Evolutionary conservation across 2,797 vertebrate species (phyloP), one percentile per base, ranked within the genome.

Genomic region (Bovichtus variegatus): DNA sequence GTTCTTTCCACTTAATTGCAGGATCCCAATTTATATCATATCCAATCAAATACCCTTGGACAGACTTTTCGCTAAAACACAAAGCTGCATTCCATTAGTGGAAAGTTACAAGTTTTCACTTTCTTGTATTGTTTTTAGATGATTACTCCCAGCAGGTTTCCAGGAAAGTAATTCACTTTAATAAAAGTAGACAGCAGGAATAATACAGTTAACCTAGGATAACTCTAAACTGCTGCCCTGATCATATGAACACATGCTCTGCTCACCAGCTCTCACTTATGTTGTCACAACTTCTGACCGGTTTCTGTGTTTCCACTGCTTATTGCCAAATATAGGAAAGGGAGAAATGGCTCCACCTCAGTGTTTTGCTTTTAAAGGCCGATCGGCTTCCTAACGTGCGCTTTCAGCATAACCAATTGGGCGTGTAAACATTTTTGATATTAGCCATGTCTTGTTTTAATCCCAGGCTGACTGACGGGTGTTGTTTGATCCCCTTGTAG

Each of bases 181-280:
- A 92, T 88, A 63, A 57, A 90, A 90, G 67, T 71, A 89, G 87
- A 93, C 90, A 89, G 89, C 84, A 73, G 86, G 83, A 91, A 92
- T 90, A 91, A 90, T 89, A 87, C 78, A 74, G 85, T 91, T 86
- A 86, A 91, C 86, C 89, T 84, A 58, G 71, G 81, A 88, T 78
- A 83, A 84, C 87, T 87, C 59, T 73, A 90, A 88, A 84, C 87
- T 76, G 77, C 83, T 75, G 88, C 67, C 51, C 72, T 8, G 57
- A 55, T 84, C 81, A 36, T 64, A 68, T 16, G 78, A 86, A 57
- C 83, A 80, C 65, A 73, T 66, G 83, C 87, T 81, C 81, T 1
- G 77, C 77, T 89, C 86, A 72, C 84, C 83, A 54, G 72, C 74
- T 78, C 74, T 47, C 84, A 79, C 84, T 86, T 79, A 81, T 78